phyloP scores from a whole-genome alignment of 2,888 invertebrate species.

The Xanthorhoe designata region DNA sequence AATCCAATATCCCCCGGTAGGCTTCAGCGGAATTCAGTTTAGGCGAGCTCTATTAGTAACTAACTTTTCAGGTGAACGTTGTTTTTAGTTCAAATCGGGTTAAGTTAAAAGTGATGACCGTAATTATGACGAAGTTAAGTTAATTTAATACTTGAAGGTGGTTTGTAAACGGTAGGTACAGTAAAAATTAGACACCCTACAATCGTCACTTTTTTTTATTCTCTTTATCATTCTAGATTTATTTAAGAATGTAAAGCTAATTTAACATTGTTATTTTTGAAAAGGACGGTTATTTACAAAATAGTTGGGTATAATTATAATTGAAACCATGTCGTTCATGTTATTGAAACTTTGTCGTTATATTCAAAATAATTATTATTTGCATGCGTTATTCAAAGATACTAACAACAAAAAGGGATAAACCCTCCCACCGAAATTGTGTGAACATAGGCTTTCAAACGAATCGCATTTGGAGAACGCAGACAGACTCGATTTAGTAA shows the following conservation, averaged over 20 bases:
- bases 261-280: too few relatives aligned
- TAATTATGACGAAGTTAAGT: neutral
- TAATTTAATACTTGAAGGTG: too few relatives aligned
- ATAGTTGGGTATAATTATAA: too few relatives aligned
- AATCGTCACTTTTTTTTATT: too few relatives aligned
- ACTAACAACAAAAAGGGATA: slow-evolving; percentile 45
- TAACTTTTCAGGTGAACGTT: slow-evolving; percentile 34
- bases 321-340: too few relatives aligned
- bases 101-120: slow-evolving; percentile 4
- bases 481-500: slow-evolving; percentile 81
- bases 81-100: slow-evolving; percentile 19
- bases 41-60: slow-evolving; percentile 55
- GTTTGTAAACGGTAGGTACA: too few relatives aligned
- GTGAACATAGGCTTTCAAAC: slow-evolving; percentile 62
- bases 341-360: too few relatives aligned
- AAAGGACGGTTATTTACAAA: too few relatives aligned
- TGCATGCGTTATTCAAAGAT: slow-evolving; percentile 6
- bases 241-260: too few relatives aligned
- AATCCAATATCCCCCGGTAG: slow-evolving; percentile 70
- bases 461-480: slow-evolving; percentile 67
- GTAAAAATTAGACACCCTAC: too few relatives aligned
- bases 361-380: neutral
- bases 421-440: slow-evolving; percentile 56
- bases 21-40: slow-evolving; percentile 64
- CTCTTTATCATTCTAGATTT: too few relatives aligned